Conservation (phyloP, 2,797 vertebrate genomes). For the Chaetophractus vellerosus region DNA sequence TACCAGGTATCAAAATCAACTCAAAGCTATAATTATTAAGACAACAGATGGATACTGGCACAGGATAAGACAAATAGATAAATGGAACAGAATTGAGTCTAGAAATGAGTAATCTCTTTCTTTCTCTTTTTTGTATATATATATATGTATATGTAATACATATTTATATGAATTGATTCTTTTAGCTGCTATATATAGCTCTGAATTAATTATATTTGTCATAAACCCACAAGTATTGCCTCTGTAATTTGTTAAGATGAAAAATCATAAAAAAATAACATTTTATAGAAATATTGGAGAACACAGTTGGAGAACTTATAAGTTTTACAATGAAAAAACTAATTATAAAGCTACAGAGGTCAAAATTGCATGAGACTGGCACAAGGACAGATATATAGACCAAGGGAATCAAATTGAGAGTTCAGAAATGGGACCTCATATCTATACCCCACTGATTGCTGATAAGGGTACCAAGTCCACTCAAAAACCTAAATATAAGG, state of each 20-base stretch:
- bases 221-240: background rate
- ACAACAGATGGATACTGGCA: background rate
- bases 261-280: background rate
- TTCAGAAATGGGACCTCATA: too few relatives aligned
- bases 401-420: too few relatives aligned
- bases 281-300: background rate
- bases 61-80: background rate
- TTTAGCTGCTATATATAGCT: background rate
- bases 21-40: slow-evolving; percentile 36
- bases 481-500: too few relatives aligned
- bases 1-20: background rate
- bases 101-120: background rate
- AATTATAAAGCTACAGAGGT: too few relatives aligned
- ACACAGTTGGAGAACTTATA: too few relatives aligned
- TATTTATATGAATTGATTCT: background rate
- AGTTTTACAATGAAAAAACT: too few relatives aligned
- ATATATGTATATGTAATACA: too few relatives aligned
- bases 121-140: background rate
- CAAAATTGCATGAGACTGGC: too few relatives aligned
- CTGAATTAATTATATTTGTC: background rate
- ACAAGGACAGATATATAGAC: too few relatives aligned
- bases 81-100: background rate
- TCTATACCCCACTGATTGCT: too few relatives aligned
- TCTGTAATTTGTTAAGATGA: background rate
- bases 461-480: too few relatives aligned